Conservation (phyloP, 2,797 vertebrate genomes). For the Gorsachius magnificus region DNA sequence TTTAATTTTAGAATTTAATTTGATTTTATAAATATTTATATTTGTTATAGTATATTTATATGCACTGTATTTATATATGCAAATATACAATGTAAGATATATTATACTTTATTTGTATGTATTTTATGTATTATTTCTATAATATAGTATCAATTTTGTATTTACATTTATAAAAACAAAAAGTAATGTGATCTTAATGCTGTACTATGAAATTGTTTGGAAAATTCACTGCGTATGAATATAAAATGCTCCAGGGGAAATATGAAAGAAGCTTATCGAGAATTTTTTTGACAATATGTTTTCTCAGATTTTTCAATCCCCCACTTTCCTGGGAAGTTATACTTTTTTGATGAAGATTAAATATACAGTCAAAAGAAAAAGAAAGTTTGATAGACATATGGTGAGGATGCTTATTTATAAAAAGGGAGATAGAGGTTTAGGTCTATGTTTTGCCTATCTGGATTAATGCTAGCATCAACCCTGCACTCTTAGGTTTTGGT, state of each 20-base stretch:
- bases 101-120: neutral
- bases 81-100: neutral
- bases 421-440: neutral
- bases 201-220: neutral
- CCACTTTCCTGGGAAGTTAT: neutral
- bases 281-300: neutral
- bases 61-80: neutral
- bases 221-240: neutral
- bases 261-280: neutral
- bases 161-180: neutral
- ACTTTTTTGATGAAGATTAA: neutral
- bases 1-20: constrained; percentile 29
- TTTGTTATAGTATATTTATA: neutral
- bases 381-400: neutral
- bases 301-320: neutral
- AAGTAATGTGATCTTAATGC: neutral
- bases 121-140: neutral
- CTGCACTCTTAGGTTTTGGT: neutral
- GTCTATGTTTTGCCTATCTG: neutral
- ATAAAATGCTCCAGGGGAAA: neutral
- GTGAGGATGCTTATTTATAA: neutral
- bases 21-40: constrained; percentile 57
- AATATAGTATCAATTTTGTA: neutral
- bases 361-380: neutral
- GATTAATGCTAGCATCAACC: neutral